A percentile compares a stretch with the other conserved stretches of the same genome.
These are phyloP conservation scores for Gnathonemus longibarbis DNA, from an alignment of 2,113 vertebrate genomes.

Conservation along the genomic window DNA sequence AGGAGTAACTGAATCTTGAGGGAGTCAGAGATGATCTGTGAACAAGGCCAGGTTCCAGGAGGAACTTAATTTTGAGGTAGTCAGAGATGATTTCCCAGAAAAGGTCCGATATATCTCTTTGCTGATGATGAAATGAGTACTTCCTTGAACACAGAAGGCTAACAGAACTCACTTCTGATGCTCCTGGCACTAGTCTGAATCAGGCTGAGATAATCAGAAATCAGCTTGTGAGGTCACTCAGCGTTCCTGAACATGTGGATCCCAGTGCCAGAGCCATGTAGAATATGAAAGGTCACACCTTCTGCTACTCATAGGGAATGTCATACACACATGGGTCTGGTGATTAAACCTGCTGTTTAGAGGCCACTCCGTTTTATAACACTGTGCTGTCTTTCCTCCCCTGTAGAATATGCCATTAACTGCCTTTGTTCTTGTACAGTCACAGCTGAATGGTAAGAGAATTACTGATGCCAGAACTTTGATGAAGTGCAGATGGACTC, in stretches of 20 bases:
- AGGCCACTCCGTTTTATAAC: slow-evolving; percentile 30
- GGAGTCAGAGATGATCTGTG: not conserved
- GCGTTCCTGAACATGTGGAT: not conserved
- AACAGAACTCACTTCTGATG: not conserved
- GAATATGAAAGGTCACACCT: slow-evolving; percentile 28
- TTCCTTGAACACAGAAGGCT: not conserved
- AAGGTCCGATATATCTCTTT: not conserved
- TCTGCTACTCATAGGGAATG: slow-evolving; percentile 26
- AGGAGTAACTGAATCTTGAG: too few relatives aligned
- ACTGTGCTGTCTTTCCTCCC: slow-evolving; percentile 37
- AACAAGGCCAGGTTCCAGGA: not conserved
- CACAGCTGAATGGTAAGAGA: not conserved
- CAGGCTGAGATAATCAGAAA: not conserved
- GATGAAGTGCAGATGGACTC: slow-evolving; percentile 10
- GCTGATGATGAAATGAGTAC: not conserved
- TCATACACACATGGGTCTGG: slow-evolving; percentile 22
- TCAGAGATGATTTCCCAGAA: not conserved
- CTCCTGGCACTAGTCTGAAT: not conserved
- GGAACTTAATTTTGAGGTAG: not conserved
- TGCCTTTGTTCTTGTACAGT: slow-evolving; percentile 21
- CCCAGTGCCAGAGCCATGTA: slow-evolving; percentile 6
- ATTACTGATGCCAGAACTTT: not conserved
- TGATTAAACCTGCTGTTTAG: slow-evolving; percentile 18
- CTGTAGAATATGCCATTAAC: not conserved
- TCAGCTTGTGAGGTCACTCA: not conserved